Conservation (phyloP, 2,797 vertebrate genomes). For the Setipinna tenuifilis region DNA sequence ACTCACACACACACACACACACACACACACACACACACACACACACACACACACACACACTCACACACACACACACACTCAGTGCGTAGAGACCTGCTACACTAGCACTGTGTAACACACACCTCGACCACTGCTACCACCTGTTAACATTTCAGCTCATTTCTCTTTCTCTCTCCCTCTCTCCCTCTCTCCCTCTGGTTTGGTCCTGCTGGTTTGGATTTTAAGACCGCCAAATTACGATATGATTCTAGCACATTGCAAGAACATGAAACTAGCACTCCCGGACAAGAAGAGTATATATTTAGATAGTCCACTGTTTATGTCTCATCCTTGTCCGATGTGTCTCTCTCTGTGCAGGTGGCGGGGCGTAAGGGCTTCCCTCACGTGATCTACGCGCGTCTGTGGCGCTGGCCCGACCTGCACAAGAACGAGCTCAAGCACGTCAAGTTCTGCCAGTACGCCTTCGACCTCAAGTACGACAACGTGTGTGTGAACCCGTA, state of each 20-base stretch:
- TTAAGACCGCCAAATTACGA: too few species aligned
- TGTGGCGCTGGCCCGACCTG: slow-evolving; percentile 82
- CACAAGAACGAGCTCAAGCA: slow-evolving; percentile 86
- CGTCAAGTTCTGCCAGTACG: slow-evolving; percentile 81
- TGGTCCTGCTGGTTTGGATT: too few species aligned
- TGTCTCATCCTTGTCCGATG: too few species aligned
- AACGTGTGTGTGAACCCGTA: slow-evolving; percentile 82
- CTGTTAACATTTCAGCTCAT: background rate
- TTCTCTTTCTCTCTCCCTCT: background rate
- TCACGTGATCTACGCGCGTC: slow-evolving; percentile 79
- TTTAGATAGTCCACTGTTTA: too few species aligned
- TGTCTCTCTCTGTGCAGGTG: slow-evolving; percentile 62
- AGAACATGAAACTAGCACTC: too few species aligned
- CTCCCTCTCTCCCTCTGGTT: background rate
- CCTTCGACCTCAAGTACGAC: slow-evolving; percentile 84
- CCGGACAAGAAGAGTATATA: too few species aligned
- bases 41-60: background rate
- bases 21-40: too few species aligned
- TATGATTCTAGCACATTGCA: too few species aligned
- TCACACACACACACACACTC: slow-evolving; percentile 10
- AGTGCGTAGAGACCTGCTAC: too few species aligned
- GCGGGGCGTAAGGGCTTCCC: slow-evolving; percentile 82
- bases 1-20: background rate
- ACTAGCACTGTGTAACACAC: too few species aligned
- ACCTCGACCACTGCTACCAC: too few species aligned